These are phyloP conservation scores for Mesorhabditis spiculigera DNA, from an alignment of 2,888 invertebrate species.

Conservation along the genomic window DNA sequence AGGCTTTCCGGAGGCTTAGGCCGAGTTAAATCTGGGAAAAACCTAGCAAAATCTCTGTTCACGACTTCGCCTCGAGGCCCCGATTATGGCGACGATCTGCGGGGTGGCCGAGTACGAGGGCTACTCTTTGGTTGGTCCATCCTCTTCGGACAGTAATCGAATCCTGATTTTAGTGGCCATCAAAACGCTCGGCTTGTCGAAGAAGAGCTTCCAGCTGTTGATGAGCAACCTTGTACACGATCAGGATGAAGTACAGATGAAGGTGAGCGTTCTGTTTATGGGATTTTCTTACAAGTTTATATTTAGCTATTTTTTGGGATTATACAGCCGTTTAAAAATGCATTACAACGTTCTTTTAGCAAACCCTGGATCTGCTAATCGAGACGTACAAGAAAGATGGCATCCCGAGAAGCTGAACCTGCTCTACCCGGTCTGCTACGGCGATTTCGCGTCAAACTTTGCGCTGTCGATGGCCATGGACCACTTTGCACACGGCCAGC, in stretches of 20 bases:
- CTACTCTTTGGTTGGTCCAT: slow-evolving; percentile 44
- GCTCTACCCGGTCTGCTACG: not conserved
- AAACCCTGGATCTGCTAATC: not conserved
- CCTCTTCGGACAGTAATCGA: not conserved
- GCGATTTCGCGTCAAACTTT: not conserved
- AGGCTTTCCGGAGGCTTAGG: not conserved
- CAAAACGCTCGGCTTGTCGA: not conserved
- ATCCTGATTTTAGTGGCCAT: not conserved
- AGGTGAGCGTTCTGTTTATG: not conserved
- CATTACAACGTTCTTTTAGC: slow-evolving; percentile 11
- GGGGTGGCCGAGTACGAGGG: slow-evolving; percentile 51
- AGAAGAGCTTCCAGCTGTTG: not conserved
- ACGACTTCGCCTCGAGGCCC: slow-evolving; percentile 37
- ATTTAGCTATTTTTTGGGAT: slow-evolving; percentile 25
- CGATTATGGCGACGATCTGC: slow-evolving; percentile 38
- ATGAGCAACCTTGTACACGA: too few species aligned
- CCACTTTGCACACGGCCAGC: not conserved
- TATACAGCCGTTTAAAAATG: slow-evolving; percentile 42
- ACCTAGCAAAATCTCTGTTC: not conserved
- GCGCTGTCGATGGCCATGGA: not conserved
- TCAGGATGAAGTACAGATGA: too few species aligned
- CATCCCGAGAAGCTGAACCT: not conserved
- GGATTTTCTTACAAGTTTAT: not conserved
- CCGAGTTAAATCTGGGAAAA: not conserved
- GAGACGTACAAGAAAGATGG: not conserved